Evolutionary conservation across 1,140 invertebrate species (phyloP).

Genomic region (Oppia nitens): DNA sequence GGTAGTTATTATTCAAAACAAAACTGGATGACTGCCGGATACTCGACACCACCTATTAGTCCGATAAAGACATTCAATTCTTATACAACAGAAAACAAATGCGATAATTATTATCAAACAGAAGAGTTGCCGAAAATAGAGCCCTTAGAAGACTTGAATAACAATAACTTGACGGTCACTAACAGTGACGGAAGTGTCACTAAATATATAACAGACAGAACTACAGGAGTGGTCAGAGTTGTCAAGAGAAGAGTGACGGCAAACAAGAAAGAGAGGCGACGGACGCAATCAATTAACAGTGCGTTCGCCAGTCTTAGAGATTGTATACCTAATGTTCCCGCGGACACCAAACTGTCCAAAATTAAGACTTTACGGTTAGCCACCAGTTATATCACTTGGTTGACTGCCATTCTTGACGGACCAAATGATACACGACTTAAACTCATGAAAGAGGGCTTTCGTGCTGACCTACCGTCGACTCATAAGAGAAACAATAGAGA

Average conservation of each 20-base stretch:
- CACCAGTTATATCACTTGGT: constrained; percentile 34
- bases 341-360: constrained; percentile 69
- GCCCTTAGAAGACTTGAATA: background rate
- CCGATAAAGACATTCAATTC: background rate
- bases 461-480: constrained; percentile 43
- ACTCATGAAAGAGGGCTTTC: constrained; percentile 23
- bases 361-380: constrained; percentile 37
- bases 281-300: constrained; percentile 83
- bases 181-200: background rate
- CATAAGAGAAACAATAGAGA: constrained; percentile 26
- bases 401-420: constrained; percentile 35
- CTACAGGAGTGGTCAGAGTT: background rate
- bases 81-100: background rate
- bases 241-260: constrained; percentile 31
- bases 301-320: constrained; percentile 78
- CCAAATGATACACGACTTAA: constrained; percentile 29
- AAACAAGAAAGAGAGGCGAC: constrained; percentile 78
- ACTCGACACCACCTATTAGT: background rate
- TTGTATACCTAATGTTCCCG: constrained; percentile 86
- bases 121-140: background rate
- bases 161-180: background rate
- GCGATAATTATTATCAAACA: background rate
- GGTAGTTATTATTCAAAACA: background rate
- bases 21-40: background rate
- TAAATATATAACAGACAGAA: background rate